A percentile compares a stretch with the other conserved stretches of the same genome.
Conservation (phyloP, 1,140 invertebrate species). For the Conus betulinus region DNA sequence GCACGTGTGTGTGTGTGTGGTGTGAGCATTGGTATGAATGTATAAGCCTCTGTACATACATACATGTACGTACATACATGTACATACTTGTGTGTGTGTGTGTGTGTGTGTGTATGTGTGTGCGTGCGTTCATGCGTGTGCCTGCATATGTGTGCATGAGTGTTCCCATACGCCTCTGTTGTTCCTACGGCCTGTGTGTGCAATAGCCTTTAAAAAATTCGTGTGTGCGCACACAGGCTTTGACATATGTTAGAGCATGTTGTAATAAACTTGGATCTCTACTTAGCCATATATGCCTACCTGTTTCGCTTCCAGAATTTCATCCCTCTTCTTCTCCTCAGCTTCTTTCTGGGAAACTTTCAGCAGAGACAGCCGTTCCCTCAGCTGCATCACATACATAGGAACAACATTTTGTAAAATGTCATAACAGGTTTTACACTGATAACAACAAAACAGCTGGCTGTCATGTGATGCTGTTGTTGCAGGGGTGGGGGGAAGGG, state of each 20-base stretch:
- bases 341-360: slow-evolving; percentile 67
- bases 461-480: too few species aligned
- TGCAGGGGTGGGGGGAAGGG: too few species aligned
- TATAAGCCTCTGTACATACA: too few species aligned
- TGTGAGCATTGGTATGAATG: too few species aligned
- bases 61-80: not conserved
- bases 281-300: slow-evolving; percentile 37
- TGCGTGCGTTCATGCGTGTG: not conserved
- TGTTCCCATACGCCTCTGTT: not conserved
- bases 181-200: too few species aligned
- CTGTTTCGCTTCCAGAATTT: slow-evolving; percentile 73
- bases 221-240: too few species aligned
- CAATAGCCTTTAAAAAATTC: too few species aligned
- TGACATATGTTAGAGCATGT: too few species aligned
- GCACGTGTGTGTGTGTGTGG: too few species aligned
- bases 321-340: slow-evolving; percentile 72
- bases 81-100: not conserved
- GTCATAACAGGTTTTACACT: too few species aligned
- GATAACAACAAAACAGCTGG: too few species aligned
- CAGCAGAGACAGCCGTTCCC: slow-evolving; percentile 69
- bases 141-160: not conserved
- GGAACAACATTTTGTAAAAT: not conserved
- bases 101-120: not conserved
- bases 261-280: too few species aligned
- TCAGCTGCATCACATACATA: slow-evolving; percentile 58